phyloP scores from a whole-genome alignment of 2,888 invertebrate species.

The Schizaphis graminum region DNA sequence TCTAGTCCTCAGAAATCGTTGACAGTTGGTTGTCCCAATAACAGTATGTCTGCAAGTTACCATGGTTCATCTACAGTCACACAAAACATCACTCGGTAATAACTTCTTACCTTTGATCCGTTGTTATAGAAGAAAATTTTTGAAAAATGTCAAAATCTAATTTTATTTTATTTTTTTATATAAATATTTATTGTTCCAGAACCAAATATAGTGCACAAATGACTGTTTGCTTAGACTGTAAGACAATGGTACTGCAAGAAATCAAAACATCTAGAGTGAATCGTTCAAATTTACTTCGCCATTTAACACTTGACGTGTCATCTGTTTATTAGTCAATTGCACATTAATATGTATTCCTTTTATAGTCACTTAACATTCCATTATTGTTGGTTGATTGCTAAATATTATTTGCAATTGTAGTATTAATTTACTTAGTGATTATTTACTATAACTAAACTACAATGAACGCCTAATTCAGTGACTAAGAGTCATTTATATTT shows the following conservation, averaged over 20 bases:
- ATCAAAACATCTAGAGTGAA: slow-evolving; percentile 89
- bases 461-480: not conserved
- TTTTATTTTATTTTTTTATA: not conserved
- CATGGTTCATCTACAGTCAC: slow-evolving; percentile 59
- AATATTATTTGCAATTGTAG: slow-evolving; percentile 21
- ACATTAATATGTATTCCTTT: slow-evolving; percentile 17
- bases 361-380: slow-evolving; percentile 22
- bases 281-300: slow-evolving; percentile 84
- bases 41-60: slow-evolving; percentile 66
- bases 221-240: slow-evolving; percentile 95
- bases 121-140: not conserved
- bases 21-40: slow-evolving; percentile 48
- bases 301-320: slow-evolving; percentile 85
- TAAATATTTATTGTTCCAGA: slow-evolving; percentile 7
- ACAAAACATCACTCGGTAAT: slow-evolving; percentile 55
- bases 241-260: slow-evolving; percentile 93
- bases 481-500: not conserved
- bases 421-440: not conserved
- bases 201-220: slow-evolving; percentile 74
- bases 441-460: not conserved
- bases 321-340: slow-evolving; percentile 77
- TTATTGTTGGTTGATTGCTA: slow-evolving; percentile 8
- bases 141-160: no score
- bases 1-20: slow-evolving; percentile 71
- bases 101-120: not conserved